Evolutionary conservation across 2,888 invertebrate species (phyloP).

Genomic region (Hydrotaea cyrtoneurina): DNA sequence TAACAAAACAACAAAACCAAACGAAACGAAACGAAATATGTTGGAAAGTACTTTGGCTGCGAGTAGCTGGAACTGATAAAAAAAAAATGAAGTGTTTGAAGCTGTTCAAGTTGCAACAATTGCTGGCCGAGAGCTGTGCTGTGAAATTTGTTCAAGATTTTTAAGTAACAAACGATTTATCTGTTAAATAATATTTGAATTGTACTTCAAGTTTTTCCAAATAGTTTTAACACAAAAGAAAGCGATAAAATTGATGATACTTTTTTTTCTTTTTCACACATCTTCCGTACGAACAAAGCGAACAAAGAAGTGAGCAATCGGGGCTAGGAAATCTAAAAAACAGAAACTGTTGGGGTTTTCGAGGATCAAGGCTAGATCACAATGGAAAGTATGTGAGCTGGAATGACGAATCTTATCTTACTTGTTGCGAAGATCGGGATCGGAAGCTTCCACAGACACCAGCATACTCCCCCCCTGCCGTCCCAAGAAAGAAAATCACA

Average conservation of each 20-base stretch:
- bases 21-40: no score
- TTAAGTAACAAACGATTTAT: conserved; percentile 40
- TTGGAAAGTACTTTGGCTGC: background rate
- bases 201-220: conserved; percentile 42
- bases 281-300: background rate
- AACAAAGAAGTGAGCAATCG: background rate
- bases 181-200: conserved; percentile 53
- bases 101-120: background rate
- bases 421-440: no score
- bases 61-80: conserved; percentile 18
- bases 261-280: conserved; percentile 4
- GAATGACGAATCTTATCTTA: no score
- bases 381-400: no score
- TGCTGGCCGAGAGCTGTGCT: background rate
- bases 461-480: no score
- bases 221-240: background rate
- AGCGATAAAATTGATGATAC: conserved; percentile 27
- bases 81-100: conserved; percentile 25
- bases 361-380: no score
- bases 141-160: conserved; percentile 39
- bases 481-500: no score
- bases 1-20: background rate
- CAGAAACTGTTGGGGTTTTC: no score
- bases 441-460: no score
- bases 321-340: no score